Conservation (phyloP, 2,113 vertebrate genomes). For the Amazona vittata region DNA sequence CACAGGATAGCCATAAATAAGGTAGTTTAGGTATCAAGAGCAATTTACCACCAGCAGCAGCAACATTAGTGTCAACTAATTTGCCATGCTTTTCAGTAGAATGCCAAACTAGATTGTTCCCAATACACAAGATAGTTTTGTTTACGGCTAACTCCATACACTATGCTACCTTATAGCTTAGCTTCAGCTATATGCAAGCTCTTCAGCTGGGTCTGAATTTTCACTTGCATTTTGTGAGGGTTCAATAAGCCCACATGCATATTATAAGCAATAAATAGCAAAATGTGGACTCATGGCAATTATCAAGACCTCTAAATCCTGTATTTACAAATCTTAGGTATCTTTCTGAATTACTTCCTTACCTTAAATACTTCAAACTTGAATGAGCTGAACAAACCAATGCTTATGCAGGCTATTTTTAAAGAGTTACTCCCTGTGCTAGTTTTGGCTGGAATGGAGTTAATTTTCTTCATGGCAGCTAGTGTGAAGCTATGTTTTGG, state of each 20-base stretch:
- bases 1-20: neutral
- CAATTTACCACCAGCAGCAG: neutral
- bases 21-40: neutral
- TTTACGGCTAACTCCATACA: neutral
- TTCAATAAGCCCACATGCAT: neutral
- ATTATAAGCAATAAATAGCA: neutral
- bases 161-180: neutral
- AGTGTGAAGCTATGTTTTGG: neutral
- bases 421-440: neutral
- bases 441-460: neutral
- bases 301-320: neutral
- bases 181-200: neutral
- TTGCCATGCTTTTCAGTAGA: neutral
- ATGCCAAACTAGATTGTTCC: neutral
- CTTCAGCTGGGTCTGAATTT: neutral
- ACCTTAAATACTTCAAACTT: neutral
- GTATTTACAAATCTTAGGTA: neutral
- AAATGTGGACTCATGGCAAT: neutral
- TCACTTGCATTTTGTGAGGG: neutral
- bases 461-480: neutral
- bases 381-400: neutral
- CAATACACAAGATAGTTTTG: neutral
- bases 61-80: neutral
- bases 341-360: neutral
- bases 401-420: neutral